phyloP scores from a whole-genome alignment of 2,797 vertebrate genomes.

The Esox masquinongy region DNA sequence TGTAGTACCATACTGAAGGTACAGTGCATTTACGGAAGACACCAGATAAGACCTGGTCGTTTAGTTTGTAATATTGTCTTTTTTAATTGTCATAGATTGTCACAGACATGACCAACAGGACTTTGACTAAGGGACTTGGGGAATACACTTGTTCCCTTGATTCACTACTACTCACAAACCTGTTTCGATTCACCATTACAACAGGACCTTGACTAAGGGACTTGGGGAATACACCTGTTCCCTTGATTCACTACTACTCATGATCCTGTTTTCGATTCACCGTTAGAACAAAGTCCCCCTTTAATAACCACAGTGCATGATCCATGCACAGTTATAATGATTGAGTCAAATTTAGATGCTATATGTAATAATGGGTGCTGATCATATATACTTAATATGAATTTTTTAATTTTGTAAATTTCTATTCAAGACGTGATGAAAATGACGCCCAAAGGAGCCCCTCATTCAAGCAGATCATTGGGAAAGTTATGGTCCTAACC shows the following conservation, averaged over 20 bases:
- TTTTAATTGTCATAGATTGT: conserved; percentile 31
- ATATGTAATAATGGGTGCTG: conserved; percentile 61
- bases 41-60: conserved; percentile 23
- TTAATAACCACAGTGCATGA: conserved; percentile 38
- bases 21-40: conserved; percentile 14
- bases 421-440: conserved; percentile 49
- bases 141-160: conserved; percentile 5
- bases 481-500: conserved; percentile 68
- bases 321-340: conserved; percentile 37
- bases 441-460: conserved; percentile 32
- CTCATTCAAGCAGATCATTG: conserved; percentile 20
- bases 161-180: background rate
- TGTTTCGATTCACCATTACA: conserved; percentile 1
- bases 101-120: conserved; percentile 32
- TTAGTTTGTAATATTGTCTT: conserved; percentile 43
- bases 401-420: conserved; percentile 58
- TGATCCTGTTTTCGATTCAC: conserved; percentile 1
- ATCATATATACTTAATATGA: conserved; percentile 49
- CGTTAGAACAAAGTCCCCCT: conserved; percentile 12
- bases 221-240: background rate
- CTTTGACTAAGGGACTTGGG: conserved; percentile 10
- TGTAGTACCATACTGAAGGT: conserved; percentile 4
- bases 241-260: conserved; percentile 7
- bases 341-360: conserved; percentile 30
- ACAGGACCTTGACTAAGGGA: conserved; percentile 25